Evolutionary conservation across 2,797 vertebrate species (phyloP).

Genomic region (Cygnus olor): DNA sequence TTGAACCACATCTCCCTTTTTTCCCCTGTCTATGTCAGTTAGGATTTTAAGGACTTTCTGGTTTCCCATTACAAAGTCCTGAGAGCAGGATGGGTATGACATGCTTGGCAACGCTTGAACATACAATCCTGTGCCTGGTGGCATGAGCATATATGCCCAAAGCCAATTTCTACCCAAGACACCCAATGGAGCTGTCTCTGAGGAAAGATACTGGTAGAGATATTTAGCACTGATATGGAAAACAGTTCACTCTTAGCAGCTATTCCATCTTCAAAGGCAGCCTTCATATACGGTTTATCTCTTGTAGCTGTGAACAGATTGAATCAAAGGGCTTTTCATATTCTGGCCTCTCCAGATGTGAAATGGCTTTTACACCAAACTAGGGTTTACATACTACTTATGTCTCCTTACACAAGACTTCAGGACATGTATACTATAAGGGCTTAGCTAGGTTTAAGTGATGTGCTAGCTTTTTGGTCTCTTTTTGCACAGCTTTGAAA

Average conservation of each 20-base stretch:
- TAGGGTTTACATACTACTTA: background rate
- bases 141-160: background rate
- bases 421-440: background rate
- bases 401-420: background rate
- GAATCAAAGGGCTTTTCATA: background rate
- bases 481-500: background rate
- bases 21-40: background rate
- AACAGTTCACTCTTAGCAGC: background rate
- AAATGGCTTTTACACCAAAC: background rate
- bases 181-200: background rate
- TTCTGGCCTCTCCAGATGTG: conserved; percentile 1
- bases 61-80: background rate
- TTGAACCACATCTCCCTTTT: background rate
- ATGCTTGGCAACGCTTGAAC: background rate
- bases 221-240: background rate
- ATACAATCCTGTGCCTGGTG: background rate
- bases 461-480: background rate
- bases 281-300: background rate
- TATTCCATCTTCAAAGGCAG: background rate
- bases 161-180: background rate
- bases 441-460: background rate
- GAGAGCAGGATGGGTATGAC: background rate
- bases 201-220: background rate
- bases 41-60: background rate
- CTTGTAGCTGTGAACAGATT: conserved; percentile 25